Conservation (phyloP, 2,888 invertebrate species). For the Sialis lutaria region DNA sequence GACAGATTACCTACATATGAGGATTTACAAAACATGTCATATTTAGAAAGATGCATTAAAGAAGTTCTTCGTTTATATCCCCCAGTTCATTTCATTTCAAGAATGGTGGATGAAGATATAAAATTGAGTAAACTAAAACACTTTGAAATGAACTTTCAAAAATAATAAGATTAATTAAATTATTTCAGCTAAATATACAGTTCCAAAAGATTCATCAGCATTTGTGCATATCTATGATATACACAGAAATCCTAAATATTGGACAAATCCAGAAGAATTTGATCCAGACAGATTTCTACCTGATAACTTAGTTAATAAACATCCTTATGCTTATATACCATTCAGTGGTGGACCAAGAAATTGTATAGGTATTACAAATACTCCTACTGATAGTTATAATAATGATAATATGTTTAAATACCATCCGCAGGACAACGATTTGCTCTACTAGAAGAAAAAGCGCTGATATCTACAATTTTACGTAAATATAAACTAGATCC, state of each 20-base stretch:
- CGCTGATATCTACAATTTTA: not conserved
- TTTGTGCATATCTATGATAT: not conserved
- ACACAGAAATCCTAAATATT: not conserved
- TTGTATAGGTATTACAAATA: not conserved
- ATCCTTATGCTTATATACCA: not conserved
- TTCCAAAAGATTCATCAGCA: not conserved
- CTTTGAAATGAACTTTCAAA: not conserved
- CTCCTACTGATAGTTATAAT: not conserved
- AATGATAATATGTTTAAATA: no score
- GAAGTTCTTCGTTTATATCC: conserved; percentile 1
- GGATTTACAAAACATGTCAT: not conserved
- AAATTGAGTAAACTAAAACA: not conserved
- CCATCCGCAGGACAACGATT: not conserved
- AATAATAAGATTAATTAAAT: not conserved
- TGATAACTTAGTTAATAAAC: not conserved
- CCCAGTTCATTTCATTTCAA: conserved; percentile 2
- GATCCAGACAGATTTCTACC: not conserved
- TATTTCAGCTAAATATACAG: not conserved
- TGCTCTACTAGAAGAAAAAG: not conserved
- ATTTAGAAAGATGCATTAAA: conserved; percentile 4
- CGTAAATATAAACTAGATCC: not conserved
- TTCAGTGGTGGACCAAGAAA: not conserved
- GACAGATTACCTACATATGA: not conserved
- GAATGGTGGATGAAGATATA: not conserved
- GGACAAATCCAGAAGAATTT: not conserved